Percentiles rank a stretch among this genome's conserved stretches.
These are phyloP conservation scores for Pristionchus fissidentatus DNA, from an alignment of 2,888 invertebrate species.

Conservation along the genomic window DNA sequence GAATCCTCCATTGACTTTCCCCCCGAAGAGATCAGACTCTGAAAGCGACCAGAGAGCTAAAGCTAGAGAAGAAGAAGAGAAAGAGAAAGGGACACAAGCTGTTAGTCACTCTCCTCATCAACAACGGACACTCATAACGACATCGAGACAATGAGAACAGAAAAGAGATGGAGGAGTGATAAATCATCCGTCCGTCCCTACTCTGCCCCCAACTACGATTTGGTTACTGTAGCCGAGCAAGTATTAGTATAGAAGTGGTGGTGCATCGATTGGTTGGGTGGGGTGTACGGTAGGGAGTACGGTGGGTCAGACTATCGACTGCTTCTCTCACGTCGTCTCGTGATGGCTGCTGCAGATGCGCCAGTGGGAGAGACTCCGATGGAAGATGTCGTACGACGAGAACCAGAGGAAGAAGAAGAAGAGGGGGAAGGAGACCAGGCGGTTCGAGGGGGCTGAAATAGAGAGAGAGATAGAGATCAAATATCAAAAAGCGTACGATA, in stretches of 20 bases:
- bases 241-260: background rate
- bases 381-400: conserved; percentile 31
- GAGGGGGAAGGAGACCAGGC: conserved; percentile 42
- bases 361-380: conserved; percentile 43
- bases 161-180: background rate
- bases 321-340: conserved; percentile 60
- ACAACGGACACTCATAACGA: conserved; percentile 7
- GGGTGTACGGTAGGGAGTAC: background rate
- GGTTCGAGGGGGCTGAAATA: conserved; percentile 8
- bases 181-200: background rate
- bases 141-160: background rate
- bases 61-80: conserved; percentile 9
- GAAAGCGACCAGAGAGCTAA: conserved; percentile 17
- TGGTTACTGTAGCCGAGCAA: conserved; percentile 19
- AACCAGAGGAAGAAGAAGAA: background rate
- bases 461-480: background rate
- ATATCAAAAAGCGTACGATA: too few relatives aligned
- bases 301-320: background rate
- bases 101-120: background rate
- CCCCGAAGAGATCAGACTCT: conserved; percentile 43
- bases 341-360: conserved; percentile 50
- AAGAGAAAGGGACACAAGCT: conserved; percentile 22
- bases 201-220: background rate
- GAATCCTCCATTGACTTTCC: background rate
- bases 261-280: background rate